phyloP scores from a whole-genome alignment of 2,888 invertebrate genomes.

The Coleophora deauratella region DNA sequence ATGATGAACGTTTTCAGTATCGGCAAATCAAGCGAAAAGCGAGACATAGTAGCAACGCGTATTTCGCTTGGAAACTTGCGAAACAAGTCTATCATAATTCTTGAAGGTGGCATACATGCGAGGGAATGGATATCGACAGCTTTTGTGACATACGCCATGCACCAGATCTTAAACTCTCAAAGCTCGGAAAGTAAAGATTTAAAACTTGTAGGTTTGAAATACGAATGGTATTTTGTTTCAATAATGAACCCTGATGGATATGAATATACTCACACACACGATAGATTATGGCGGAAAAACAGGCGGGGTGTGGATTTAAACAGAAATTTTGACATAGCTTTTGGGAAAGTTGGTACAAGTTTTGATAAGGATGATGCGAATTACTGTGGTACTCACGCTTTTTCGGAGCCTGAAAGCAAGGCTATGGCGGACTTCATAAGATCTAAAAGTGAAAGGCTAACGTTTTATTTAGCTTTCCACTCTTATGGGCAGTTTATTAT shows the following conservation, averaged over 20 bases:
- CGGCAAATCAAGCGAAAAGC: conserved; percentile 52
- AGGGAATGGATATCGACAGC: conserved; percentile 83
- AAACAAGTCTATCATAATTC: conserved; percentile 70
- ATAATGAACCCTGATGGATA: conserved; percentile 84
- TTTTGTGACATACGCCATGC: conserved; percentile 73
- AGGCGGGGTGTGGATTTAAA: conserved; percentile 75
- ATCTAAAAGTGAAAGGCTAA: no score
- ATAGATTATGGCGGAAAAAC: conserved; percentile 79
- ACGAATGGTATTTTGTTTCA: conserved; percentile 82
- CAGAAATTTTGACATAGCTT: conserved; percentile 74
- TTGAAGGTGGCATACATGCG: conserved; percentile 79
- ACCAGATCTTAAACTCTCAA: conserved; percentile 55
- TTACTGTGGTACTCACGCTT: conserved; percentile 58
- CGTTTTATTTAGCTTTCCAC: no score
- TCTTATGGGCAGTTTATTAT: no score
- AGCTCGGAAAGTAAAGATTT: conserved; percentile 44
- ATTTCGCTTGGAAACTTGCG: conserved; percentile 50
- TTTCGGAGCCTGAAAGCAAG: conserved; percentile 67
- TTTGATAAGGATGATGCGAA: conserved; percentile 15
- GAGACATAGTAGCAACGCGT: conserved; percentile 39
- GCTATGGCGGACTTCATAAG: conserved; percentile 29
- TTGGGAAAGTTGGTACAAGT: conserved; percentile 37
- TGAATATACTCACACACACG: conserved; percentile 75
- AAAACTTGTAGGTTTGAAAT: conserved; percentile 50
- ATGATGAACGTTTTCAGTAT: conserved; percentile 43